A percentile compares a stretch with the other conserved stretches of the same genome.
Evolutionary conservation across 2,797 vertebrate species (phyloP).

Genomic region (Sebastes itinus): DNA sequence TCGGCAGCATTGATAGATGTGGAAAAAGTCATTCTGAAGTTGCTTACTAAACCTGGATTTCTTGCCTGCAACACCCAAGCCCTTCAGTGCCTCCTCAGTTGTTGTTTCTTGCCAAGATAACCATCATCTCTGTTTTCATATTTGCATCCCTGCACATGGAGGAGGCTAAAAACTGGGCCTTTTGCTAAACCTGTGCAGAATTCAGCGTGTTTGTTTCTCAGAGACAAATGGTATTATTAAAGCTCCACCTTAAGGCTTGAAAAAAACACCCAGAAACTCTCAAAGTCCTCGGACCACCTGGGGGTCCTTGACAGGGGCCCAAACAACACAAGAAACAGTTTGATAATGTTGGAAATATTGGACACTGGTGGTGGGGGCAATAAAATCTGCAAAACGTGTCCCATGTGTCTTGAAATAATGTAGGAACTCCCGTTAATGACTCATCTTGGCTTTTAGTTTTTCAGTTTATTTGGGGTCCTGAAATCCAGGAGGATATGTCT

Average conservation of each 20-base stretch:
- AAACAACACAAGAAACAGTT: neutral
- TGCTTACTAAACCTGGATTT: neutral
- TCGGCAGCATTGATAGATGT: neutral
- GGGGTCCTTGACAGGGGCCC: neutral
- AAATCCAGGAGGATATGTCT: neutral
- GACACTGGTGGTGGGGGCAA: too few relatives aligned
- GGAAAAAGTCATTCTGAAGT: neutral
- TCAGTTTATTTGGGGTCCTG: neutral
- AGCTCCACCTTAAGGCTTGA: conserved; percentile 1
- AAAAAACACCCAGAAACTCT: neutral
- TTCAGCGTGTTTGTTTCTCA: conserved; percentile 24
- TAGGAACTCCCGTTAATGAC: neutral
- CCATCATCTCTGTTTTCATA: conserved; percentile 18
- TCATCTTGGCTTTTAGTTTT: neutral
- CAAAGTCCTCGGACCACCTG: neutral
- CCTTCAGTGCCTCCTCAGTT: neutral
- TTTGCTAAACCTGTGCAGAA: conserved; percentile 14
- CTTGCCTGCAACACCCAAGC: neutral
- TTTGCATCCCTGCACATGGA: conserved; percentile 16
- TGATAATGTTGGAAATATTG: neutral
- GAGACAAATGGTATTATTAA: conserved; percentile 36
- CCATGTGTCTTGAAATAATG: neutral
- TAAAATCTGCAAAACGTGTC: fast-evolving
- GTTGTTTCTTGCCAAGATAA: neutral
- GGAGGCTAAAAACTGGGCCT: conserved; percentile 42